phyloP scores from a whole-genome alignment of 2,888 invertebrate genomes.

The Aquatica leii region DNA sequence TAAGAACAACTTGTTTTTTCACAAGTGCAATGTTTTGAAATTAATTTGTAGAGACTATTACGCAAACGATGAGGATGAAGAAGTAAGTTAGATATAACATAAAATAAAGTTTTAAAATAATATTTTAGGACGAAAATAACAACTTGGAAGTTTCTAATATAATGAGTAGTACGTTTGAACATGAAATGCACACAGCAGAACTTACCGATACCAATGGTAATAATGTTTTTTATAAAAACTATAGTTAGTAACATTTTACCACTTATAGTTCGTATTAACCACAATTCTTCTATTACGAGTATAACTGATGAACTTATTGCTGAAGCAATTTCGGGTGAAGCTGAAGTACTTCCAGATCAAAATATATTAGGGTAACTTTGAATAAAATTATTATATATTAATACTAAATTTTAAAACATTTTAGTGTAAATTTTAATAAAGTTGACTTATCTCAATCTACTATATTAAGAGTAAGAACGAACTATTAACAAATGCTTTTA shows the following conservation, averaged over 20 bases:
- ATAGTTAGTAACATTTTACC: background rate
- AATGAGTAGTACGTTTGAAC: no score
- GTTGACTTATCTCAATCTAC: slow-evolving; percentile 27
- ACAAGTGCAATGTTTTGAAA: background rate
- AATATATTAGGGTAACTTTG: slow-evolving; percentile 71
- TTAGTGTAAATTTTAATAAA: slow-evolving; percentile 32
- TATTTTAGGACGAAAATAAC: slow-evolving; percentile 1
- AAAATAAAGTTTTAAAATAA: background rate
- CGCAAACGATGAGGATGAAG: background rate
- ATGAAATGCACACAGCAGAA: no score
- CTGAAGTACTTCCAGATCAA: slow-evolving; percentile 71
- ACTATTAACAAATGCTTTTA: slow-evolving; percentile 16
- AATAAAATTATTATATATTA: background rate
- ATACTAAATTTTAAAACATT: no score
- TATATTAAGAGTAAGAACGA: slow-evolving; percentile 18
- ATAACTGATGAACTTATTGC: slow-evolving; percentile 70
- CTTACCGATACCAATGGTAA: no score
- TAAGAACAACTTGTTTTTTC: slow-evolving; percentile 49
- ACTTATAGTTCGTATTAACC: background rate
- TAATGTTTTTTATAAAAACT: background rate
- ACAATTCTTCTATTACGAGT: background rate
- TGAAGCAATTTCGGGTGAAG: slow-evolving; percentile 72
- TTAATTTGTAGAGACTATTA: slow-evolving; percentile 13
- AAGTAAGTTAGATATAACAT: background rate
- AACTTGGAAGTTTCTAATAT: background rate